Base-by-base conservation (phyloP, 2,113 vertebrate genomes). In the Dasyornis broadbenti region DNA sequence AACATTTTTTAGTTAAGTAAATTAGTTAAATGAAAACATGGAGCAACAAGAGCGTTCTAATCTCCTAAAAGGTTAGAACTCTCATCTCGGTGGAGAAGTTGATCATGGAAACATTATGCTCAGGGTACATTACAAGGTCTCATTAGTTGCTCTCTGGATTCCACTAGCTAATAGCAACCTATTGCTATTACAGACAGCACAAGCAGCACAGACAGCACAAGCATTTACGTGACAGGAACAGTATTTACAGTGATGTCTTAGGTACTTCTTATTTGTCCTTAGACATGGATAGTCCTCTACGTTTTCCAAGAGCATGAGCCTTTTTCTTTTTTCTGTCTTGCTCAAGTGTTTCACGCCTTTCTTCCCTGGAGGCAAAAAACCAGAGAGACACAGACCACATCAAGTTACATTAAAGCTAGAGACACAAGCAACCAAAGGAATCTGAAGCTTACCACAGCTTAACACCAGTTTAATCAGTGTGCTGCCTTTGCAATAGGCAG, bases 321-420 rank as follows among this genome's bases (percentile, higher is more conserved):
- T 99, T 99, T 97, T 98, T 99, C 96, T 98, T 98, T 94, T 98
- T 99, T 40, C 99, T 97, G 64, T 95, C 97, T 64, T 98, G 96
- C 19, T 83, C 82, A 0, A 97, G 98, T 69, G 97, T 98, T 15
- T 95, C 96, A 61, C 99, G 98, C 42, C 99, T 97, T 31, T 98
- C 96, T n/a, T 98, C 98, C 98, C 99, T 99, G 57, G 45, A 94
- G 87, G 20, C 23, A 7, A 20, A 18, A 57, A 71, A 8, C n/a
- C n/a, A n/a, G 49, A 66, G 14, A 81, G 14, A 68, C 7, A 92
- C 6, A 79, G 42, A 72, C 27, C 30, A 33, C 4, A 26, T 61
- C 30, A 91, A 35, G 6, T 89, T 76, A 28, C 13, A 7, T 50
- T 44, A 40, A n/a, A 53, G 68, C 23, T 7, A 78, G 21, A 87